These are phyloP conservation scores for Acipenser ruthenus DNA, from an alignment of 2,797 vertebrate species.

Conservation along the genomic window DNA sequence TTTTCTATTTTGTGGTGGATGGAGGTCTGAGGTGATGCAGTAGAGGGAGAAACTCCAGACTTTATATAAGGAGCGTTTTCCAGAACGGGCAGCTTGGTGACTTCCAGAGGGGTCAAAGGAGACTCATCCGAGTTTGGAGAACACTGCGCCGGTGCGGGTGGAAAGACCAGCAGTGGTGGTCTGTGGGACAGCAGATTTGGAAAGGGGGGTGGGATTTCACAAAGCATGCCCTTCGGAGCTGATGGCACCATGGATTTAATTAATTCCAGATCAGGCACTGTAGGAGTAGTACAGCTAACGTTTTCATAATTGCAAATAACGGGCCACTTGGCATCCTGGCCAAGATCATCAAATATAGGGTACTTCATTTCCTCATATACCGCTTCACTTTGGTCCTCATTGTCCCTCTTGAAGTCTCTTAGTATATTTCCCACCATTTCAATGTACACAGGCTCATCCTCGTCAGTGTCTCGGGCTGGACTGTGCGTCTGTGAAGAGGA, in stretches of 20 bases:
- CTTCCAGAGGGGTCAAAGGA: conserved; percentile 89
- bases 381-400: conserved; percentile 86
- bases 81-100: conserved; percentile 81
- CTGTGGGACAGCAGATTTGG: conserved; percentile 92
- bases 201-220: conserved; percentile 94
- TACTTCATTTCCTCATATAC: conserved; percentile 99
- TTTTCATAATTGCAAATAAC: conserved; percentile 64
- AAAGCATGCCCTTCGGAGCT: conserved; percentile 82
- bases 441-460: conserved; percentile 95
- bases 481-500: conserved; percentile 76
- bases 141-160: conserved; percentile 88
- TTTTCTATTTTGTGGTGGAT: conserved; percentile 72
- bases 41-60: conserved; percentile 68
- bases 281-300: conserved; percentile 83
- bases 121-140: conserved; percentile 97
- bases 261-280: conserved; percentile 82
- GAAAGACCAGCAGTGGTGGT: conserved; percentile 91
- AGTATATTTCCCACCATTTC: conserved; percentile 93
- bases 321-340: conserved; percentile 65
- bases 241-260: conserved; percentile 73
- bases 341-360: conserved; percentile 83
- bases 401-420: conserved; percentile 69
- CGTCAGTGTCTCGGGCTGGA: conserved; percentile 71
- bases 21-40: conserved; percentile 57
- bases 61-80: conserved; percentile 89